These are phyloP conservation scores for Danio choprae DNA, from an alignment of 2,797 vertebrate genomes.

Conservation along the genomic window DNA sequence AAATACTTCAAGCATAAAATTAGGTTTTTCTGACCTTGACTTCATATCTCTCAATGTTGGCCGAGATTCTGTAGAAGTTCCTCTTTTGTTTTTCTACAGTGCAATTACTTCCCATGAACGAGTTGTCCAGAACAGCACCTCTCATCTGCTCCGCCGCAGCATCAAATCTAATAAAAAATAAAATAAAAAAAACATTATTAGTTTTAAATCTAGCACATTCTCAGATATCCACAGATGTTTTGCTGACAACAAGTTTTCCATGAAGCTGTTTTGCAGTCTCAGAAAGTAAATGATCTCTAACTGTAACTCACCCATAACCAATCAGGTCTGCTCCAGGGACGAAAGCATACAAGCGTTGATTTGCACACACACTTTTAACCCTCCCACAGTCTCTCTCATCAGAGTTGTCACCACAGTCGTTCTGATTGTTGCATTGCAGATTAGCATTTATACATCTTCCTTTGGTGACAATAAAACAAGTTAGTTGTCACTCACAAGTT, in stretches of 20 bases:
- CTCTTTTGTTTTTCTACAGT: slow-evolving; percentile 73
- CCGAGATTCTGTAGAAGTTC: slow-evolving; percentile 83
- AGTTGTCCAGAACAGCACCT: slow-evolving; percentile 87
- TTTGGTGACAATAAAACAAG: slow-evolving; percentile 60
- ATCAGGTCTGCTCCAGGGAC: slow-evolving; percentile 82
- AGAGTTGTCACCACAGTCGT: slow-evolving; percentile 92
- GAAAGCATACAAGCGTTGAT: slow-evolving; percentile 56
- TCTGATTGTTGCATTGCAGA: slow-evolving; percentile 88
- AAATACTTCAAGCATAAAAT: not conserved
- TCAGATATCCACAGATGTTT: not conserved
- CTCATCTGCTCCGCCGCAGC: slow-evolving; percentile 79
- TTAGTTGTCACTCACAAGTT: not conserved
- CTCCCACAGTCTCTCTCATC: slow-evolving; percentile 85
- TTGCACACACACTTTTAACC: slow-evolving; percentile 71
- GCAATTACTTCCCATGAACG: slow-evolving; percentile 85
- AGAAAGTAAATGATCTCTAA: not conserved
- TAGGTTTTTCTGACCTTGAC: slow-evolving; percentile 80
- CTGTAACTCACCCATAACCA: slow-evolving; percentile 80
- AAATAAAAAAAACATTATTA: slow-evolving; percentile 1
- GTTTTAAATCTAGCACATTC: not conserved
- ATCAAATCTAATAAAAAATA: slow-evolving; percentile 85
- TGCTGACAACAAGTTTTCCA: not conserved
- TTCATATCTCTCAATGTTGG: slow-evolving; percentile 83
- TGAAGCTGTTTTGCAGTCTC: not conserved
- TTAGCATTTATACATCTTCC: slow-evolving; percentile 86